A percentile compares a stretch with the other conserved stretches of the same genome.
phyloP scores from a whole-genome alignment of 2,797 vertebrate species.

The Iguana delicatissima region DNA sequence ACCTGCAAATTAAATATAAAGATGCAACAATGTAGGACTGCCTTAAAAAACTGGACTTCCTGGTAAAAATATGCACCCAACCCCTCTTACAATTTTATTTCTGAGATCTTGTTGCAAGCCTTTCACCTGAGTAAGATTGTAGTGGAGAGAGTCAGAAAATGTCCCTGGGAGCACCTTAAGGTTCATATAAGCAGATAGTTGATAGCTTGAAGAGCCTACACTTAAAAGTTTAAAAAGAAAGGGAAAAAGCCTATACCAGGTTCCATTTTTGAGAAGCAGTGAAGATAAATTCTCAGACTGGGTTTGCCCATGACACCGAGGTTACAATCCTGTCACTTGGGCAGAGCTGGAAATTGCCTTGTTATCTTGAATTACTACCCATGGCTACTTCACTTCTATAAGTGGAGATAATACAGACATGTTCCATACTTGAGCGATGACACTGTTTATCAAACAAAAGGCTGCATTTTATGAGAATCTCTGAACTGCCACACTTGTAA shows the following conservation, averaged over 20 bases:
- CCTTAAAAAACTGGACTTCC: not conserved
- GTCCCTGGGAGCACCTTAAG: not conserved
- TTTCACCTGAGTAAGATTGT: conserved; percentile 11
- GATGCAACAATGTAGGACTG: not conserved
- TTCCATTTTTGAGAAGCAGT: conserved; percentile 6
- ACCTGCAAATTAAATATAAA: not conserved
- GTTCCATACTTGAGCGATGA: conserved; percentile 29
- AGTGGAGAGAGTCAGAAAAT: not conserved
- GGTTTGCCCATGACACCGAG: conserved; percentile 24
- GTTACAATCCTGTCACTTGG: conserved; percentile 25
- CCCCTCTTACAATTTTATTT: not conserved
- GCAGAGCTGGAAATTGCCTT: conserved; percentile 39
- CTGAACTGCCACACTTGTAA: conserved; percentile 19
- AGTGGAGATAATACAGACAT: conserved; percentile 39
- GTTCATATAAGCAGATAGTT: not conserved
- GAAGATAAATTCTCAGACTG: conserved; percentile 19
- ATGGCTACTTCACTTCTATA: conserved; percentile 33
- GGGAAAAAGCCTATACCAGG: not conserved
- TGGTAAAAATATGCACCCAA: not conserved
- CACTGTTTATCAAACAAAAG: conserved; percentile 36
- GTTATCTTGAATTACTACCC: conserved; percentile 46
- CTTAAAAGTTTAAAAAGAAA: not conserved
- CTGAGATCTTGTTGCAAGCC: not conserved
- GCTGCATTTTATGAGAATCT: not conserved
- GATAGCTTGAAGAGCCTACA: conserved; percentile 13